Conservation (phyloP, 2,113 vertebrate genomes). For the Phaethornis superciliosus region DNA sequence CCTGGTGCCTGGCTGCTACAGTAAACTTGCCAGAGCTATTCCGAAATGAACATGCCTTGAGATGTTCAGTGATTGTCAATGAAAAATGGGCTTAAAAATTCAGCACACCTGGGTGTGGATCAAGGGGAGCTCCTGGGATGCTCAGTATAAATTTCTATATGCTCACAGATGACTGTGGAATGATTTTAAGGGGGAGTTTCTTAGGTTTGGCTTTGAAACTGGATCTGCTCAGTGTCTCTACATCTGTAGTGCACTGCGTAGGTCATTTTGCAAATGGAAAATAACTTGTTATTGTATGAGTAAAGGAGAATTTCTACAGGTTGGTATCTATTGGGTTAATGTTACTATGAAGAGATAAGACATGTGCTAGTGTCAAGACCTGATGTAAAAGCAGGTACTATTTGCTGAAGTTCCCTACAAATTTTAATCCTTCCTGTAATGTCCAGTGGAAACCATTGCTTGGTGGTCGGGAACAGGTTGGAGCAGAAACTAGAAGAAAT, state of each 20-base stretch:
- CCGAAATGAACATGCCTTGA: rapidly evolving
- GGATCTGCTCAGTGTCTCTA: neutral
- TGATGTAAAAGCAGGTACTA: neutral
- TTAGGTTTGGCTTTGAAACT: neutral
- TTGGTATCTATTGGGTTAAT: neutral
- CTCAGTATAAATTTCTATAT: neutral
- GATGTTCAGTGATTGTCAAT: neutral
- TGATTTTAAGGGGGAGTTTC: neutral
- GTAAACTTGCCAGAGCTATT: neutral
- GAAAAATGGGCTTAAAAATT: neutral
- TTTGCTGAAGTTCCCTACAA: neutral
- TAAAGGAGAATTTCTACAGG: neutral
- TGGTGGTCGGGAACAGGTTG: neutral
- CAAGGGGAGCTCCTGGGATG: neutral
- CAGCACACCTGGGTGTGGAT: rapidly evolving
- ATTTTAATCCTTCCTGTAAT: neutral
- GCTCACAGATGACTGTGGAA: neutral
- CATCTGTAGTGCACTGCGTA: rapidly evolving
- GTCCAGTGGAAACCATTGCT: neutral
- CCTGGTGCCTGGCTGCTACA: neutral
- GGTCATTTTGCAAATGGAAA: neutral
- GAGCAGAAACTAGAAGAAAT: neutral
- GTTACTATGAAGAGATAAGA: neutral
- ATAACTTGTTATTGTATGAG: neutral
- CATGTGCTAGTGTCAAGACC: neutral